Conservation (phyloP, 2,888 invertebrate genomes). For the Philereme vetulata region DNA sequence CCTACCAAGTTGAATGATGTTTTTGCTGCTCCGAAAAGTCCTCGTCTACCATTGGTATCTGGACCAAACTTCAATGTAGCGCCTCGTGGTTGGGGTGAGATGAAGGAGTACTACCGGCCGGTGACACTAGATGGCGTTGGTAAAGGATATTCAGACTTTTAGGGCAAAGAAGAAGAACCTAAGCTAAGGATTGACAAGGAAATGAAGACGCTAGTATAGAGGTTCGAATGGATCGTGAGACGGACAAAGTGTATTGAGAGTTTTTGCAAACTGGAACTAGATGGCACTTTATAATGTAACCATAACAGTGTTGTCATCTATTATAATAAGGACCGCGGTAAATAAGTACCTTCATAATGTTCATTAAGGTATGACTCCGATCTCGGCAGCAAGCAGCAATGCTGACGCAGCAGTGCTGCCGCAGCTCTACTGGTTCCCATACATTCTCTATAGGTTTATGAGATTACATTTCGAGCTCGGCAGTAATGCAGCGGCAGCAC, state of each 20-base stretch:
- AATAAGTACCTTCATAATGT: no score
- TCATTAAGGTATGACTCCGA: no score
- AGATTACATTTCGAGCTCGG: no score
- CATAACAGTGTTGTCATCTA: no score
- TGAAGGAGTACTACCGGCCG: conserved; percentile 87
- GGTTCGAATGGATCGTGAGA: not conserved
- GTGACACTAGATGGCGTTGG: conserved; percentile 87
- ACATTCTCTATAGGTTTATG: no score
- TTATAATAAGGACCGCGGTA: no score
- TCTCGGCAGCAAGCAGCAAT: no score
- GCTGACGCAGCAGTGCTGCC: no score
- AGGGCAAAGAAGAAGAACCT: conserved; percentile 30
- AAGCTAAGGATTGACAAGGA: conserved; percentile 3
- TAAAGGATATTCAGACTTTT: conserved; percentile 80
- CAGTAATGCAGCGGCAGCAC: no score
- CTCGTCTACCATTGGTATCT: conserved; percentile 66
- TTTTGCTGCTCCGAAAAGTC: conserved; percentile 73
- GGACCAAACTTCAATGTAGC: conserved; percentile 91
- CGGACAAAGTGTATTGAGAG: not conserved
- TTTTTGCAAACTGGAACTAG: not conserved
- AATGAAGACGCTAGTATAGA: conserved; percentile 26
- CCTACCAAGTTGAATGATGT: conserved; percentile 78
- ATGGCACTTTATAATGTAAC: conserved; percentile 1
- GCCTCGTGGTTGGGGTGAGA: conserved; percentile 91
- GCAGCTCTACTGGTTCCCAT: no score